phyloP scores from a whole-genome alignment of 64 coral and sea anemone species.

The Stylophora pistillata region DNA sequence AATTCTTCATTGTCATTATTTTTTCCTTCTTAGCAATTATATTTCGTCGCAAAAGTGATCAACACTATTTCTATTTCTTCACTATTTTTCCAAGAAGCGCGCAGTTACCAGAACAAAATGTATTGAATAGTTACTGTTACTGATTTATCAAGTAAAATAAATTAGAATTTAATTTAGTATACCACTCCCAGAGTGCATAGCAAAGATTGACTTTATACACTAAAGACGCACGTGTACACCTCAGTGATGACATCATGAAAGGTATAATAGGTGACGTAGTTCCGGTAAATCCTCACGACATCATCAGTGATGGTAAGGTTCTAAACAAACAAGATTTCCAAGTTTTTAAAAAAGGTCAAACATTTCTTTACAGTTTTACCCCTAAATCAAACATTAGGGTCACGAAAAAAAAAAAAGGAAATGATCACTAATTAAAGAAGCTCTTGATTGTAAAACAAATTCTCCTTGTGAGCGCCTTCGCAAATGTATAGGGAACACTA shows the following conservation, averaged over 20 bases:
- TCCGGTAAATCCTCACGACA: constrained; percentile 25
- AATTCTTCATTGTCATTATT: too few species aligned
- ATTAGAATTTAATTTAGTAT: background rate
- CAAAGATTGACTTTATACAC: background rate
- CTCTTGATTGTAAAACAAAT: too few species aligned
- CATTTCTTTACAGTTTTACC: too few species aligned
- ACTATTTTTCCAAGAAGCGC: too few species aligned
- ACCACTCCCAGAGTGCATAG: background rate
- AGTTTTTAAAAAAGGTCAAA: background rate
- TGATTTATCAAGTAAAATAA: background rate
- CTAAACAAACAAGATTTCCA: background rate
- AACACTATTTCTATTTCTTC: too few species aligned
- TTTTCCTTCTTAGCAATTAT: too few species aligned
- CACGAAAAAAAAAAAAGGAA: background rate
- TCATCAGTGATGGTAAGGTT: background rate
- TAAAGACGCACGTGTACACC: background rate
- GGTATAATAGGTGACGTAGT: background rate
- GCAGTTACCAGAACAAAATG: too few species aligned
- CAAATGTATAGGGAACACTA: too few species aligned
- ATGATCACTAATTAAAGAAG: background rate
- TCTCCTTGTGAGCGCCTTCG: too few species aligned
- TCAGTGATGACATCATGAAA: background rate
- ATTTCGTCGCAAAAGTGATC: too few species aligned
- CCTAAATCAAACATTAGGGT: too few species aligned
- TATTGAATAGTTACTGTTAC: too few species aligned